phyloP scores from a whole-genome alignment of 1,140 invertebrate genomes.

The Formica exsecta region DNA sequence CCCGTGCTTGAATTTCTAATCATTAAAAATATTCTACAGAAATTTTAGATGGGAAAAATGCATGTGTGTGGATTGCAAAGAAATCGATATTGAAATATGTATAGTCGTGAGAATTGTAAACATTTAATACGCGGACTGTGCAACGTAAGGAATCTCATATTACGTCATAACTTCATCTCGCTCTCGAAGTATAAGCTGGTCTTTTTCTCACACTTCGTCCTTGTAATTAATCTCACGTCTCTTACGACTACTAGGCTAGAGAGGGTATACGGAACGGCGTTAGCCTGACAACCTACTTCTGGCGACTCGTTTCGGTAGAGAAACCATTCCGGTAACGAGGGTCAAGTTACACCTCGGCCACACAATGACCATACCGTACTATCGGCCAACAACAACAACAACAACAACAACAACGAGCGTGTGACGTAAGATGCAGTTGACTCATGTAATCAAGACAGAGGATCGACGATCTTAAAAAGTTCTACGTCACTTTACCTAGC shows the following conservation, averaged over 20 bases:
- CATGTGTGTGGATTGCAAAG: neutral
- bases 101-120: constrained; percentile 49
- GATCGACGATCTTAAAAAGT: constrained; percentile 48
- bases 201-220: constrained; percentile 38
- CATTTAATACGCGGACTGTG: neutral
- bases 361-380: constrained; percentile 52
- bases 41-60: neutral
- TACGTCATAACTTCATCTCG: constrained; percentile 2
- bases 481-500: neutral
- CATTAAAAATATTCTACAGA: neutral
- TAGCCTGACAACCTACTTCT: constrained; percentile 58
- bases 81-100: constrained; percentile 8
- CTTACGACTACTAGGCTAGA: constrained; percentile 12
- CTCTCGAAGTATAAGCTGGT: neutral
- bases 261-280: neutral
- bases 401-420: constrained; percentile 24
- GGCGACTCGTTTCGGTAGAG: constrained; percentile 60
- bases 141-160: neutral
- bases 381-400: constrained; percentile 30
- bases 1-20: neutral
- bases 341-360: constrained; percentile 66
- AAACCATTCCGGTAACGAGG: constrained; percentile 66
- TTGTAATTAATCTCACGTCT: constrained; percentile 57
- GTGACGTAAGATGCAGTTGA: constrained; percentile 63
- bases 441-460: constrained; percentile 54